Conservation (phyloP, 2,797 vertebrate species). For the Monodelphis domestica region DNA sequence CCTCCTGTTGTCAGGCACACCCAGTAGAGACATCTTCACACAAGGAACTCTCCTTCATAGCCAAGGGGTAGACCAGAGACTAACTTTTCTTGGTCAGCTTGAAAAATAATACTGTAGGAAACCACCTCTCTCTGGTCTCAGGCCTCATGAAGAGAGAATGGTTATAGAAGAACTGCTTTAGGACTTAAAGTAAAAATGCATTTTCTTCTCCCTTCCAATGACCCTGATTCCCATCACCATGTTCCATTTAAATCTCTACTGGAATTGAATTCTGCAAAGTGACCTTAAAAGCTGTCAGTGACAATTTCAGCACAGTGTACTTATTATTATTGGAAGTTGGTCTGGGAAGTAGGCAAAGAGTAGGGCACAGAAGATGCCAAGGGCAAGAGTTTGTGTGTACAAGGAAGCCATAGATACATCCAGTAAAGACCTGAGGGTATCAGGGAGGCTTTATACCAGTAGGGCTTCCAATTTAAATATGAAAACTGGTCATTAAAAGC, state of each 20-base stretch:
- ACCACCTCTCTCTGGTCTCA: not conserved
- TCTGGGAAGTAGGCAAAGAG: slow-evolving; percentile 19
- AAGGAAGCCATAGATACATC: not conserved
- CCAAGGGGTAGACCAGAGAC: not conserved
- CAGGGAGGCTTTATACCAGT: not conserved
- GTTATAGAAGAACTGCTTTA: slow-evolving; percentile 10
- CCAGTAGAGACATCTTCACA: not conserved
- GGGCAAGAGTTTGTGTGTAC: not conserved
- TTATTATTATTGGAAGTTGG: not conserved
- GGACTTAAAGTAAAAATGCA: not conserved
- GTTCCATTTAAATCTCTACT: not conserved
- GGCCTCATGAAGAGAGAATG: not conserved
- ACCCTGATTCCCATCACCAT: not conserved
- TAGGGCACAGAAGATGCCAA: not conserved
- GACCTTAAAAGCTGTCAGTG: not conserved
- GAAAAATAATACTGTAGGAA: not conserved
- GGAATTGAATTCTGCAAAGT: slow-evolving; percentile 22
- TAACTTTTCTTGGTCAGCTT: not conserved
- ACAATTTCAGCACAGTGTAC: not conserved
- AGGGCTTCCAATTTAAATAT: not conserved
- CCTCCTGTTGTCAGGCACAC: not conserved
- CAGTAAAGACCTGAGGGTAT: not conserved
- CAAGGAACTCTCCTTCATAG: not conserved
- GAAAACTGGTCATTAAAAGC: not conserved
- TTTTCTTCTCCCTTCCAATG: not conserved